A percentile compares a stretch with the other conserved stretches of the same genome.
phyloP scores from a whole-genome alignment of 92 coral and sea anemone species.

The Desmophyllum pertusum region DNA sequence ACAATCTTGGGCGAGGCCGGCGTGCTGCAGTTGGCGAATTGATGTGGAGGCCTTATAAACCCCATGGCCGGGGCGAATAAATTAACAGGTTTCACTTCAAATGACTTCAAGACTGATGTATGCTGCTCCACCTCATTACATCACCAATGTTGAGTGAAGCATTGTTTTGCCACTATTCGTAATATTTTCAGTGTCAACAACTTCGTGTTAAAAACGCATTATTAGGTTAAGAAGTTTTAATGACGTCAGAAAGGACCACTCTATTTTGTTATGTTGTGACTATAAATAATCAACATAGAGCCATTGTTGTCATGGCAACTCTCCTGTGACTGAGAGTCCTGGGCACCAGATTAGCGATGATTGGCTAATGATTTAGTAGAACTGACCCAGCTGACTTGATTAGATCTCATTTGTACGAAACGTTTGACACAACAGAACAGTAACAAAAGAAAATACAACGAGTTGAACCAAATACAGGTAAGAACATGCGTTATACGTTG shows the following conservation, averaged over 20 bases:
- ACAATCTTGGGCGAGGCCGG: too few species aligned
- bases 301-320: neutral
- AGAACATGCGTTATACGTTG: neutral
- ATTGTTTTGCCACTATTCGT: too few species aligned
- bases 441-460: neutral
- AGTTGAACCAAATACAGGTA: neutral
- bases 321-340: too few species aligned
- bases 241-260: neutral
- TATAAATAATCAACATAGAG: neutral
- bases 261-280: neutral
- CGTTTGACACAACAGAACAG: neutral
- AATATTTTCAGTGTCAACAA: neutral
- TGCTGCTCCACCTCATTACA: too few species aligned
- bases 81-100: too few species aligned
- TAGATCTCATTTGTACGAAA: neutral
- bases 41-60: too few species aligned
- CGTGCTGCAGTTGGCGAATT: too few species aligned
- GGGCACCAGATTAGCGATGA: neutral
- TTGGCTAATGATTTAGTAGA: neutral
- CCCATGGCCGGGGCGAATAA: too few species aligned
- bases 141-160: too few species aligned
- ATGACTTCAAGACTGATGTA: too few species aligned
- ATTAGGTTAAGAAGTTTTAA: neutral
- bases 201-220: neutral
- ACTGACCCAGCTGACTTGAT: neutral